Conservation (phyloP, 2,888 invertebrate genomes). For the Chloroclystis v-ata region DNA sequence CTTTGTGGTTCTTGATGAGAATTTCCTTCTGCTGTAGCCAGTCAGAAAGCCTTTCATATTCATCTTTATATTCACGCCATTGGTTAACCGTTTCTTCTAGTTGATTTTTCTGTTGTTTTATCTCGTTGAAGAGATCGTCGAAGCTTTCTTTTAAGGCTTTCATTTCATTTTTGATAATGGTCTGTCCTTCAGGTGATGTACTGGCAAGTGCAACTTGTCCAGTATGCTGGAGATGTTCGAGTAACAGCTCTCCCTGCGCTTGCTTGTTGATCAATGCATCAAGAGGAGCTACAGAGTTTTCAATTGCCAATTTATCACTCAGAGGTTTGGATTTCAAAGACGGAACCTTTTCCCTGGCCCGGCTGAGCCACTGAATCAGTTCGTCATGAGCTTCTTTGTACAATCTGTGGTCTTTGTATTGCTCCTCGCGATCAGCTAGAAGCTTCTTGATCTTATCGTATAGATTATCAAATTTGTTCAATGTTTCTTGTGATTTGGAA, state of each 20-base stretch:
- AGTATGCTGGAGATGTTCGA: constrained; percentile 91
- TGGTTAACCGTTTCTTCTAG: constrained; percentile 88
- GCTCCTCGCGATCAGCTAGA: constrained; percentile 87
- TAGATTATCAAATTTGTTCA: constrained; percentile 89
- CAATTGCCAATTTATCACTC: constrained; percentile 92
- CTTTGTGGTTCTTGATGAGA: constrained; percentile 92
- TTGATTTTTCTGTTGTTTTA: constrained; percentile 89
- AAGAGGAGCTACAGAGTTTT: constrained; percentile 91
- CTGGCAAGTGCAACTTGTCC: constrained; percentile 92
- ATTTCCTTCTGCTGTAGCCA: constrained; percentile 96
- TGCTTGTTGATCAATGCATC: constrained; percentile 92
- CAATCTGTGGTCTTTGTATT: constrained; percentile 90
- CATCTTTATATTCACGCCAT: constrained; percentile 95
- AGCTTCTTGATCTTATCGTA: constrained; percentile 87
- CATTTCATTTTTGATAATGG: constrained; percentile 89
- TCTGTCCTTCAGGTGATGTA: constrained; percentile 88
- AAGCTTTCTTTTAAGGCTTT: constrained; percentile 90
- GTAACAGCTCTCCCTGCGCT: constrained; percentile 91
- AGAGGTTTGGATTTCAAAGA: constrained; percentile 89
- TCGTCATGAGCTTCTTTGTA: constrained; percentile 96
- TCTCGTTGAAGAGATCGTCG: constrained; percentile 89
- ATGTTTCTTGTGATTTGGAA: constrained; percentile 89
- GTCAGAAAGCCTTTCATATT: constrained; percentile 92
- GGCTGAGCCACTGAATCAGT: constrained; percentile 90
- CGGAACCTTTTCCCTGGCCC: constrained; percentile 93